phyloP scores from a whole-genome alignment of 2,888 invertebrate genomes.

The Spodoptera littoralis region DNA sequence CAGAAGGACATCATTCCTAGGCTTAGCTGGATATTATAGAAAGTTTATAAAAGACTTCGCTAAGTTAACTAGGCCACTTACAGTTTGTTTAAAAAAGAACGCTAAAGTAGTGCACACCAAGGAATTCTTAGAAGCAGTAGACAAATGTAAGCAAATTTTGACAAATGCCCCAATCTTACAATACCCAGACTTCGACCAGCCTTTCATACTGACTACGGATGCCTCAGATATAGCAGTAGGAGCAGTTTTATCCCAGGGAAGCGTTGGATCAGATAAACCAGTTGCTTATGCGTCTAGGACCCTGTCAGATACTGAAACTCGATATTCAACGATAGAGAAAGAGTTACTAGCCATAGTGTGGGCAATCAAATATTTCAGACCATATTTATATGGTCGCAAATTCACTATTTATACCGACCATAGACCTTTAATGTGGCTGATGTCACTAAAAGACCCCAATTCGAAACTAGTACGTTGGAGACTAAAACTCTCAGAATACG shows the following conservation, averaged over 20 bases:
- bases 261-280: no score
- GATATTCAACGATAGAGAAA: constrained; percentile 28
- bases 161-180: no score
- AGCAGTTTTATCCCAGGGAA: no score
- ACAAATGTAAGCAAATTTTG: no score
- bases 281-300: no score
- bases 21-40: constrained; percentile 6
- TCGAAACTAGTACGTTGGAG: constrained; percentile 25
- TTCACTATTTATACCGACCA: constrained; percentile 25
- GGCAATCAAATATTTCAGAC: constrained; percentile 10
- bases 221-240: no score
- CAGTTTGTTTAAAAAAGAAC: constrained; percentile 4
- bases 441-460: not conserved
- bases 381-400: constrained; percentile 11
- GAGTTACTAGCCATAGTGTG: constrained; percentile 14
- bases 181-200: no score
- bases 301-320: no score
- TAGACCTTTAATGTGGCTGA: constrained; percentile 6
- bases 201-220: no score
- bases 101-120: no score
- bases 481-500: constrained; percentile 20
- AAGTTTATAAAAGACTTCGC: constrained; percentile 8
- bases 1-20: not conserved
- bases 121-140: no score
- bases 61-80: constrained; percentile 5